phyloP scores from a whole-genome alignment of 2,797 vertebrate genomes.

The Choloepus didactylus region DNA sequence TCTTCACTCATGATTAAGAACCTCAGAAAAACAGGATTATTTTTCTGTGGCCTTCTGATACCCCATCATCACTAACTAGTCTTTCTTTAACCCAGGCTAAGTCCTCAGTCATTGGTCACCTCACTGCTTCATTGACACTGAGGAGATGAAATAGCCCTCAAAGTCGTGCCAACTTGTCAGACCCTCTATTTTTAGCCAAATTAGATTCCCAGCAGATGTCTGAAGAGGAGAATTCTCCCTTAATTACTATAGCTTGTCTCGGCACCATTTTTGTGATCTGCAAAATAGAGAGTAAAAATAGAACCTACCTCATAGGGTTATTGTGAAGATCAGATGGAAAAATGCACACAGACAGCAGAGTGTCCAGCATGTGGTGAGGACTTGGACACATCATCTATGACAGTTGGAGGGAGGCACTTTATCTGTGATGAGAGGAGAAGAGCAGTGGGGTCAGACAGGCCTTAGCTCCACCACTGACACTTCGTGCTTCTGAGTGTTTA shows the following conservation, averaged over 20 bases:
- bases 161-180: background rate
- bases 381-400: background rate
- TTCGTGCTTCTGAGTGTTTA: background rate
- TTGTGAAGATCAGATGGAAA: constrained; percentile 50
- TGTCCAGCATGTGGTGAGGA: background rate
- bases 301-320: background rate
- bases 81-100: background rate
- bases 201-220: constrained; percentile 50
- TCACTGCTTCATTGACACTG: background rate
- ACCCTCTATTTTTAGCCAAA: constrained; percentile 48
- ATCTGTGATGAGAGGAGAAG: background rate
- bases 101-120: constrained; percentile 12
- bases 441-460: accelerated
- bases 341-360: background rate
- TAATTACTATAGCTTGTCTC: constrained; percentile 55
- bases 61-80: background rate
- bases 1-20: constrained; percentile 34
- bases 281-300: constrained; percentile 65
- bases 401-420: background rate
- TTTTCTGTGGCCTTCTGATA: background rate
- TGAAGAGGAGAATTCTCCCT: constrained; percentile 51
- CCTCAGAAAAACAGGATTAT: background rate
- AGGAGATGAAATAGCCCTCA: background rate
- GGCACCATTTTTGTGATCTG: constrained; percentile 61
- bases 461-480: background rate